These are phyloP conservation scores for Temnothorax rugatulus DNA, from an alignment of 2,888 invertebrate species.

Conservation along the genomic window DNA sequence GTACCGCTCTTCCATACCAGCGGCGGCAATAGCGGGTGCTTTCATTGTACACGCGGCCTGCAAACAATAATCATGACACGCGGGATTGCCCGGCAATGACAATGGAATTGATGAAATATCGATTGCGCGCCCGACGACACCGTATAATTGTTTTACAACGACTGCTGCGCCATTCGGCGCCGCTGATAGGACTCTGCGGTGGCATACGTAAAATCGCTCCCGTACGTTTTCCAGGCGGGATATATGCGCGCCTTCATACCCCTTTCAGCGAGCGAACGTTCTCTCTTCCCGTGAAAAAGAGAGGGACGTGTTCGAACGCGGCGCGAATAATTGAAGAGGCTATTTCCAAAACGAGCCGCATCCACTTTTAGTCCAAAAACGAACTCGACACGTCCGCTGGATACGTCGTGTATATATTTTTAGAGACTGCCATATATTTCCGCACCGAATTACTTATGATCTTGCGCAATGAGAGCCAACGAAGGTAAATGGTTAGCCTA, in stretches of 20 bases:
- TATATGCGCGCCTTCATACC: conserved; percentile 65
- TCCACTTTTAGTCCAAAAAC: conserved; percentile 14
- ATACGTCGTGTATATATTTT: conserved; percentile 5
- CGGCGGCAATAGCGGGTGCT: conserved; percentile 52
- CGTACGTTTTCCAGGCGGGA: conserved; percentile 58
- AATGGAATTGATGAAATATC: conserved; percentile 86
- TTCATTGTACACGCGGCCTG: conserved; percentile 83
- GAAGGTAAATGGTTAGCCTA: neutral
- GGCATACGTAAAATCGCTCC: conserved; percentile 75
- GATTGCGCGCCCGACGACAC: conserved; percentile 82
- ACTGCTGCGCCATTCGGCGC: conserved; percentile 64
- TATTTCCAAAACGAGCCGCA: conserved; percentile 67
- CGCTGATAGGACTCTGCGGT: conserved; percentile 65
- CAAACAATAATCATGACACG: conserved; percentile 86
- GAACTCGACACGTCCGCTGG: neutral
- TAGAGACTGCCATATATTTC: neutral
- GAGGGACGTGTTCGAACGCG: conserved; percentile 21
- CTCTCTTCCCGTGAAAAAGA: conserved; percentile 15
- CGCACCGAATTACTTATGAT: neutral
- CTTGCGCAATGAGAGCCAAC: neutral
- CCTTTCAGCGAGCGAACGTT: conserved; percentile 50
- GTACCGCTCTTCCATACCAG: conserved; percentile 64
- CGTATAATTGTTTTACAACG: conserved; percentile 86
- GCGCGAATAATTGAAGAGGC: conserved; percentile 67
- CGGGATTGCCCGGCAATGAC: conserved; percentile 84